These are phyloP conservation scores for Amphiprion ocellaris DNA, from an alignment of 2,113 vertebrate species.

Conservation along the genomic window DNA sequence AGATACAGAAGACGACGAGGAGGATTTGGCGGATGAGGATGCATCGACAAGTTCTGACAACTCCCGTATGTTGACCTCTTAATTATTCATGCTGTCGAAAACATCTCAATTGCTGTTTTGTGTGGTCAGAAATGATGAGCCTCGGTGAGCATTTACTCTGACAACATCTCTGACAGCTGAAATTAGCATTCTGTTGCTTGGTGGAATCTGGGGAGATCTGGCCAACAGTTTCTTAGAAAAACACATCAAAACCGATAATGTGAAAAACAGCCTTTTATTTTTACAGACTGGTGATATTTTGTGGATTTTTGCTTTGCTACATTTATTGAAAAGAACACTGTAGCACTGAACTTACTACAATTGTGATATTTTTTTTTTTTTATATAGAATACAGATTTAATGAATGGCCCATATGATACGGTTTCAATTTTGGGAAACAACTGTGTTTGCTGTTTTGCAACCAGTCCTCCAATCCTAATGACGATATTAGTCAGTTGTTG, in stretches of 20 bases:
- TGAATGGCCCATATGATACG: no score
- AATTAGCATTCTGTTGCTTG: background rate
- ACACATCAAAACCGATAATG: background rate
- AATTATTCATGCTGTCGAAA: background rate
- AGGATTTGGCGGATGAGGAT: constrained; percentile 83
- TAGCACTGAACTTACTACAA: no score
- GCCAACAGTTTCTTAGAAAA: background rate
- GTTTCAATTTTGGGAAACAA: no score
- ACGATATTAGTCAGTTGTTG: no score
- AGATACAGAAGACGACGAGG: constrained; percentile 76
- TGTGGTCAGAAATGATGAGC: background rate
- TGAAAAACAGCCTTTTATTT: background rate
- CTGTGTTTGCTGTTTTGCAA: no score
- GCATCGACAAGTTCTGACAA: constrained; percentile 84
- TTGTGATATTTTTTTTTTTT: no score
- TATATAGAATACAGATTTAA: no score
- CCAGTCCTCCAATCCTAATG: no score
- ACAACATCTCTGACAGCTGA: background rate
- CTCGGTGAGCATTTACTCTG: background rate
- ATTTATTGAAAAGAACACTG: background rate
- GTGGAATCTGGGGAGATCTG: background rate
- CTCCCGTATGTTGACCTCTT: constrained; percentile 71
- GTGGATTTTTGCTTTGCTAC: background rate
- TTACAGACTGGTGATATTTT: background rate
- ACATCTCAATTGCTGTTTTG: background rate